Base-by-base conservation (phyloP, 1,140 invertebrate species). In the Uloborus diversus region DNA sequence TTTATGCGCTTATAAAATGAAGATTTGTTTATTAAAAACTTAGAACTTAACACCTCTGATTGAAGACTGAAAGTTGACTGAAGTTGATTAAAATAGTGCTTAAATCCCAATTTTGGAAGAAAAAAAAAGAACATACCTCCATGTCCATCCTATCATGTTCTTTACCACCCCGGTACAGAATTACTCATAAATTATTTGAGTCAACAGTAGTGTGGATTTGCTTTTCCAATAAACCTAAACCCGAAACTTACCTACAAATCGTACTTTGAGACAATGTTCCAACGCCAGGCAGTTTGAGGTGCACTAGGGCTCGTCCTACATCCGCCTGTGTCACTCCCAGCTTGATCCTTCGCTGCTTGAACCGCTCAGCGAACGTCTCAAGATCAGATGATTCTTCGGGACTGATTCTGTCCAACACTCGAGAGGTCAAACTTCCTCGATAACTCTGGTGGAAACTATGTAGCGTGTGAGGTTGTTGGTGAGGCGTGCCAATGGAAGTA, bases 291-390 rank as follows among this genome's bases (percentile, higher is more conserved):
- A 99, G 90, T 88, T 99, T 99, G 13, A 99, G 90, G 88, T 99
- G 99, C 17, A 97, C 97, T 73, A 99, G 89, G 0, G 98, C 98
- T 84, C 97, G 96, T 20, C 98, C 97, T 9, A 99, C 97, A 87
- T 99, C 97, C 0, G 98, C 97, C 85, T 99, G 98, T 27, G 98
- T 99, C 0, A 99, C 98, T 35, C 98, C 98, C 30, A 92, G 84
- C 88, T 99, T 99, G 83, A 99, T 99, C 82, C 98, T 90, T 64
- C 98, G 89, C 87, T 99, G 98, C 86, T 99, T 99, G 89, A 99
- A 99, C 53, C 96, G 89, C 86, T 99, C 98, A 4, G 98, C 97
- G 87, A 99, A 99, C 7, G 96, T 96, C 88, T 99, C 98, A 42
- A 99, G 89, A 85, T 99, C 98, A 53, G 96, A 89, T 0, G 97